Percentiles rank a stretch among this genome's conserved stretches.
Evolutionary conservation across 1,140 invertebrate species (phyloP).

Genomic region (Saccostrea cuccullata): DNA sequence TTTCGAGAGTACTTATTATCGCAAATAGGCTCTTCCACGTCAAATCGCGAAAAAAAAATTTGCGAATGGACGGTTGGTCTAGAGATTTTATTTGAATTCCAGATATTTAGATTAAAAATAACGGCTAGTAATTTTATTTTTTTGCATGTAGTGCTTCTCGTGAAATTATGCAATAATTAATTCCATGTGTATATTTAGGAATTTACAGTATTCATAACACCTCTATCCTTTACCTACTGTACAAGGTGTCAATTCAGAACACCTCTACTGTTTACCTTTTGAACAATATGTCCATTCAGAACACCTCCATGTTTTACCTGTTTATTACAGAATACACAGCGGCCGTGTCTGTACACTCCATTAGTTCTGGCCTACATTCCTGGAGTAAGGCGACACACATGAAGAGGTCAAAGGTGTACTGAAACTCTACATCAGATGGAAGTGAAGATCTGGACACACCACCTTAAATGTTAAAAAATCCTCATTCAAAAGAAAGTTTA

Average conservation of each 20-base stretch:
- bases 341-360: constrained; percentile 70
- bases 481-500: neutral
- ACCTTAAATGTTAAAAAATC: constrained; percentile 55
- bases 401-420: constrained; percentile 77
- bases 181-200: no score
- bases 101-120: no score
- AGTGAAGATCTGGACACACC: constrained; percentile 66
- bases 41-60: no score
- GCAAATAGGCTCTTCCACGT: no score
- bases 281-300: neutral
- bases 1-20: no score
- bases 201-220: no score
- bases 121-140: no score
- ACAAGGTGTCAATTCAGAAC: neutral
- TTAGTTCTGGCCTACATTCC: constrained; percentile 66
- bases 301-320: constrained; percentile 53
- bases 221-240: neutral
- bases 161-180: no score
- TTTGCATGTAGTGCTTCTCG: no score
- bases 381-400: constrained; percentile 75
- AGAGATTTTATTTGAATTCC: no score
- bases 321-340: constrained; percentile 71
- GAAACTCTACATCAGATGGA: constrained; percentile 58
- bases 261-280: neutral
- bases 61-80: no score